Evolutionary conservation across 2,113 vertebrate genomes (phyloP), one percentile per base, ranked within the genome.

Genomic region (Syngnathus floridae): DNA sequence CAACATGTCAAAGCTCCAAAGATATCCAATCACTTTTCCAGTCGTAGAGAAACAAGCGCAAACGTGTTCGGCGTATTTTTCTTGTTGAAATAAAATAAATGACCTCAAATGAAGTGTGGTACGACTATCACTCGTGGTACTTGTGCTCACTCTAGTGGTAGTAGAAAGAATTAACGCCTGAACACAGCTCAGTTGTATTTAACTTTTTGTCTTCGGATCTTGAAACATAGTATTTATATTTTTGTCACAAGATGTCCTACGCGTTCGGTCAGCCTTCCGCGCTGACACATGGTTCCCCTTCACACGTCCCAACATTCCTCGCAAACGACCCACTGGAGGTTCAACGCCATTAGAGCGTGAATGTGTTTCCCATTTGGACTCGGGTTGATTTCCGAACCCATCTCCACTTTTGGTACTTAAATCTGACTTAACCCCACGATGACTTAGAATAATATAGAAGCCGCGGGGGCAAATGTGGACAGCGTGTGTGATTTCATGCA

Each of bases 311-410:
- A 78, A 63, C 83, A 82, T 81, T 83, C 82, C 75, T 81, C 16
- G 13, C 75, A 79, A 82, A 85, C 64, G 69, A 79, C 78, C 74
- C 83, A 71, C 77, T 80, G 69, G 79, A 82, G 86, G 78, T 80
- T 82, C 74, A 75, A 71, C 64, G 65, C 69, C 66, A 38, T 68
- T 49, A 68, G 60, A 67, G 35, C 11, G 41, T 56, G 45, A 86
- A 83, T 83, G 76, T 82, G 82, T 84, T 86, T 88, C 68, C 76
- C 70, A 73, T 87, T 81, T 77, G 60, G 67, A 71, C 40, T 67
- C 19, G 0, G 35, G 60, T 64, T 75, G 71, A 81, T 41, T 57
- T 14, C 60, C 74, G 72, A 82, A 66, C 62, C 65, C 66, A 70
- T 67, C 21, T 13, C 21, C 59, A 48, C 5, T 26, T 9, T 49